Conservation (phyloP, 2,888 invertebrate species). For the Branchipolynoe longqiensis region DNA sequence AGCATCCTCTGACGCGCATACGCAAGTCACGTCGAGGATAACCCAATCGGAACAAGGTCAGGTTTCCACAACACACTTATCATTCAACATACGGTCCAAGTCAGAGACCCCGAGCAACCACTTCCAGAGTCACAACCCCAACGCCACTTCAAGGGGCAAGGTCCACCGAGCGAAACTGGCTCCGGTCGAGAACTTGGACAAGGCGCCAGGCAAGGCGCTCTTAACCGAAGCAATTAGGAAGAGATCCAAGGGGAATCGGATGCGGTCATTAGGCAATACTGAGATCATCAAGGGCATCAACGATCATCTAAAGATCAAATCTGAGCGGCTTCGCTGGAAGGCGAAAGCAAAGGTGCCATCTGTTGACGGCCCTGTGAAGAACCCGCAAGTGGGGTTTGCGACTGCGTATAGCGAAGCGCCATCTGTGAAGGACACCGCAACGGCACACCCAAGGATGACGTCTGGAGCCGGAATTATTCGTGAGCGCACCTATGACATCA, state of each 20-base stretch:
- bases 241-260: not conserved
- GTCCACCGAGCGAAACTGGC: constrained; percentile 17
- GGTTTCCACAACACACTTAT: not conserved
- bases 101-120: constrained; percentile 2
- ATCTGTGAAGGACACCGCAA: not conserved
- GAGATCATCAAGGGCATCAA: constrained; percentile 33
- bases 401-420: constrained; percentile 12
- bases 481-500: constrained; percentile 31
- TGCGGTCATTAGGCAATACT: constrained; percentile 19
- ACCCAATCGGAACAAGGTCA: not conserved
- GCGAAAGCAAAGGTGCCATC: constrained; percentile 67
- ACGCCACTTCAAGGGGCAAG: not conserved
- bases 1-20: not conserved
- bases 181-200: constrained; percentile 16
- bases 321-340: constrained; percentile 66
- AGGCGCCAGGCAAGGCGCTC: not conserved
- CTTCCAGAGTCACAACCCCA: not conserved
- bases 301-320: constrained; percentile 64
- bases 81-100: not conserved
- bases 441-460: constrained; percentile 16
- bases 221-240: not conserved
- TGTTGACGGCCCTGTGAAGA: constrained; percentile 66
- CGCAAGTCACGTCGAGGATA: not conserved
- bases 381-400: constrained; percentile 65
- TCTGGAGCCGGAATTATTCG: not conserved